Conservation (phyloP, 2,113 vertebrate genomes). For the Amblyopsis rosae region DNA sequence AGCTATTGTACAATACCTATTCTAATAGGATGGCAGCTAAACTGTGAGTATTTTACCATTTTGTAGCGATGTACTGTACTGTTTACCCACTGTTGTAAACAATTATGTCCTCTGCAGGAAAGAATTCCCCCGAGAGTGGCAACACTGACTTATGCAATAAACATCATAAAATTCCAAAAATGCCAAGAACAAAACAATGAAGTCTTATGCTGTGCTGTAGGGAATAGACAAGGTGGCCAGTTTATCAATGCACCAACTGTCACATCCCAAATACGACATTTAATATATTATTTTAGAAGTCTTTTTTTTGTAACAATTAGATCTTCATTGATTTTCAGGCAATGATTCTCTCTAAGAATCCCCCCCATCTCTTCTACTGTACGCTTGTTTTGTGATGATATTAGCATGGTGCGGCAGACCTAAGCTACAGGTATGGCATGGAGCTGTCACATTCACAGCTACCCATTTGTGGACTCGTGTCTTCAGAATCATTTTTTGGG, state of each 20-base stretch:
- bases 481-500: slow-evolving; percentile 24
- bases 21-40: slow-evolving; percentile 20
- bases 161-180: slow-evolving; percentile 10
- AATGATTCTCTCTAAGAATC: neutral
- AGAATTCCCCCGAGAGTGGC: slow-evolving; percentile 13
- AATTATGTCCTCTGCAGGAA: slow-evolving; percentile 50
- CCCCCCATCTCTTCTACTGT: slow-evolving; percentile 10
- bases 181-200: neutral
- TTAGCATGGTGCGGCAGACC: slow-evolving; percentile 25
- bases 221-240: neutral
- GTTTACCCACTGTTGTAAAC: slow-evolving; percentile 54
- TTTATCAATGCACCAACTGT: neutral
- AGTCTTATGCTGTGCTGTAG: neutral
- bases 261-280: too few relatives aligned
- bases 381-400: slow-evolving; percentile 16
- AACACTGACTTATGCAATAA: neutral
- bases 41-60: slow-evolving; percentile 25
- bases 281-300: too few relatives aligned
- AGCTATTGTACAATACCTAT: neutral
- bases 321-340: too few relatives aligned
- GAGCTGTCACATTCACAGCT: slow-evolving; percentile 16
- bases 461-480: neutral
- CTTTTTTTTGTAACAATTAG: too few relatives aligned
- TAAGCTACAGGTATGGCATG: neutral
- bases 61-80: slow-evolving; percentile 12